A percentile compares a stretch with the other conserved stretches of the same genome.
Evolutionary conservation across 2,113 vertebrate species (phyloP).

Genomic region (Apistogramma diplotaenia): DNA sequence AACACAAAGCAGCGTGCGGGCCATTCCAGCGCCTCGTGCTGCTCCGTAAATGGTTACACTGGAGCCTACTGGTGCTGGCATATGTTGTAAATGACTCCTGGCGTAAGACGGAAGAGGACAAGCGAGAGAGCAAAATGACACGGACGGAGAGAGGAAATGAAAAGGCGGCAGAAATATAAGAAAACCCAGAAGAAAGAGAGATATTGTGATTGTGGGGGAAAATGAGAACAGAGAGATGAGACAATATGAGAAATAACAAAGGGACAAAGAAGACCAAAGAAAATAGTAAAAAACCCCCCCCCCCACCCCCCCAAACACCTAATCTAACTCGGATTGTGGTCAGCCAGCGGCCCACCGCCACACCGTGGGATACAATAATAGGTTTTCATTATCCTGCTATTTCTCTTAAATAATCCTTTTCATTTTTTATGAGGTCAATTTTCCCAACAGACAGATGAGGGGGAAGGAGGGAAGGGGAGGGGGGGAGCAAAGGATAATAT

Average conservation of each 20-base stretch:
- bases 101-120: neutral
- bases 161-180: slow-evolving; percentile 34
- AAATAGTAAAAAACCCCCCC: neutral
- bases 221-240: slow-evolving; percentile 44
- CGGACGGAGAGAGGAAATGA: slow-evolving; percentile 50
- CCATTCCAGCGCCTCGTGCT: neutral
- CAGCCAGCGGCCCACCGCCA: slow-evolving; percentile 36
- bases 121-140: neutral
- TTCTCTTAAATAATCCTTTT: slow-evolving; percentile 78
- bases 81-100: slow-evolving; percentile 22
- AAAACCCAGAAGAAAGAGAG: slow-evolving; percentile 12
- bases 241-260: slow-evolving; percentile 59
- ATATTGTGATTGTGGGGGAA: slow-evolving; percentile 23
- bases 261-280: neutral
- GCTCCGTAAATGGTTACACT: slow-evolving; percentile 10
- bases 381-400: slow-evolving; percentile 73
- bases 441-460: slow-evolving; percentile 46
- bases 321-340: slow-evolving; percentile 62
- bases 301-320: slow-evolving; percentile 1
- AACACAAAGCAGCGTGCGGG: neutral
- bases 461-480: neutral
- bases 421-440: slow-evolving; percentile 77
- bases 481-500: slow-evolving; percentile 5
- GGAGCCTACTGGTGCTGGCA: neutral
- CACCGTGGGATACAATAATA: slow-evolving; percentile 68